Base-by-base conservation (phyloP, 2,888 invertebrate genomes). In the Phoenoteleia sp. region DNA sequence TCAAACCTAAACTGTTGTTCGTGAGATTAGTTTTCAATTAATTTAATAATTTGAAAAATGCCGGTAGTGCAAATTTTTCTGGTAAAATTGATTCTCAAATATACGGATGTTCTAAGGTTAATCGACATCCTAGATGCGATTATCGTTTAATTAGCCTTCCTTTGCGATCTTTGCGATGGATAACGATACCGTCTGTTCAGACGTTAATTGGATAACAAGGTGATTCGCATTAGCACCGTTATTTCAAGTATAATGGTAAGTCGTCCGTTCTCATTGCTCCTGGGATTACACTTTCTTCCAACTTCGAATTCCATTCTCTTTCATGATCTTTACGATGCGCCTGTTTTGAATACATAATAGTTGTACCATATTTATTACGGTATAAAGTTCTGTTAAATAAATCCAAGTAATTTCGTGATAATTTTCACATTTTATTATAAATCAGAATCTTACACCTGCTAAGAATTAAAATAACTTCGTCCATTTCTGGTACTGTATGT, bases 171-270 rank as follows among this genome's bases (percentile, higher is more conserved):
- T 81, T 75, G 71, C 69, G 49, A 82, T 60, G 83, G 72, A 81
- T 85, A 86, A 87, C 82, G 77, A 81, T 72, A 71, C 71, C 80
- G 49, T 76, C 82, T 86, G 82, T 74, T 66, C 66, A 67, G 58
- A 86, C 86, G 84, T 87, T 89, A 89, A 88, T 88, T 88, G 85
- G 87, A 88, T 87, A 89, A 88, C 87, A 87, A 85, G 87, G 72
- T 76, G 81, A 84, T 84, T 84, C 77, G 81, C 81, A 84, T 84
- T 84, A 80, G 52, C 84, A 72, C 72, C 66, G 72, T 83, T 83
- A 77, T 83, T 83, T 77, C 72, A 83, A 83, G 83, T 81, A 67
- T 85, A 85, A 85, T 85, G 58, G 77, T 69, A 80, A 85, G 81
- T 85, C 85, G 64, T 85, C 74, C 58, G 58, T 77, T 79, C 74